These are phyloP conservation scores for Halictus quadricinctus DNA, from an alignment of 2,888 invertebrate species.

Conservation along the genomic window DNA sequence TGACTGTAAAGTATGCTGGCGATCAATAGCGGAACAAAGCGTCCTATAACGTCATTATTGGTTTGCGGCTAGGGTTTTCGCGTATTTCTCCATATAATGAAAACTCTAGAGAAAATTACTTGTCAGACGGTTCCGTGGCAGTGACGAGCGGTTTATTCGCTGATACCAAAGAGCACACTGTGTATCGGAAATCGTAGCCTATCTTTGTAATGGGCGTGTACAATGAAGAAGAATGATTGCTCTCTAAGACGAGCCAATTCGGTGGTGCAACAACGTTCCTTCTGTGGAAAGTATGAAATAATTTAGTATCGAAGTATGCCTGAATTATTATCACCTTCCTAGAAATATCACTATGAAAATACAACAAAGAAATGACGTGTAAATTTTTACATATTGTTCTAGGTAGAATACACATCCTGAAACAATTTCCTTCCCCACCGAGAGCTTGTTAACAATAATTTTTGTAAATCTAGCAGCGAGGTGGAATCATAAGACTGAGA, in stretches of 20 bases:
- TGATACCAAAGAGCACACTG: neutral
- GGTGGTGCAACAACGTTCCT: neutral
- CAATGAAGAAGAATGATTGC: neutral
- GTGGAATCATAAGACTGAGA: neutral
- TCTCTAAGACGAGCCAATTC: neutral
- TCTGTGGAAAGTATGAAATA: neutral
- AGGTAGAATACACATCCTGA: too few species aligned
- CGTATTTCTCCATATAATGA: conserved; percentile 8
- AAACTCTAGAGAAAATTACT: neutral
- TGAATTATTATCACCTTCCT: too few species aligned
- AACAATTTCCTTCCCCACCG: too few species aligned
- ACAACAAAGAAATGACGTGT: too few species aligned
- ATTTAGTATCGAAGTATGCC: neutral
- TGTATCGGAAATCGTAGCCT: neutral
- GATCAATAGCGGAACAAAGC: conserved; percentile 53
- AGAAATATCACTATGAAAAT: too few species aligned
- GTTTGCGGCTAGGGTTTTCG: neutral
- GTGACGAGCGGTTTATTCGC: neutral
- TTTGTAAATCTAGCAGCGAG: neutral
- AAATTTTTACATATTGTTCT: too few species aligned
- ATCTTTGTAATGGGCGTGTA: neutral
- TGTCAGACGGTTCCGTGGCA: conserved; percentile 11
- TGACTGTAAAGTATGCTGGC: conserved; percentile 48
- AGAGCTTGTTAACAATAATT: neutral
- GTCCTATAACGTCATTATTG: conserved; percentile 46